A percentile compares a stretch with the other conserved stretches of the same genome.
Conservation (phyloP, 2,888 invertebrate species). For the Strigamia maritima region DNA sequence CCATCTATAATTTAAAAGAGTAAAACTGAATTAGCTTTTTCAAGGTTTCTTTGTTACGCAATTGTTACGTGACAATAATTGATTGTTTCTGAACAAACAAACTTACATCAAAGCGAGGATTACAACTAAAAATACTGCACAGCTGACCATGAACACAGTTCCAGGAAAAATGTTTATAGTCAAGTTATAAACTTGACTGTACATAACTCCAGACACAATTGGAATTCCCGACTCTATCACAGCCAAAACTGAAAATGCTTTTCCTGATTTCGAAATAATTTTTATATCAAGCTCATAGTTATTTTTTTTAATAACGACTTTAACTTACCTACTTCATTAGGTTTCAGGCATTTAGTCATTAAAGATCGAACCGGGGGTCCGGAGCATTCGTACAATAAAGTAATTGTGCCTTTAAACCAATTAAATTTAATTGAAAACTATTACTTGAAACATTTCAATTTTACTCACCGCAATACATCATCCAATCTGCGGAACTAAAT, state of each 20-base stretch:
- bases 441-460: no score
- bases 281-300: no score
- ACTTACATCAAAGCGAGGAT: conserved; percentile 30
- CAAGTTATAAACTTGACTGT: conserved; percentile 37
- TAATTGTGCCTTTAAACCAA: conserved; percentile 3
- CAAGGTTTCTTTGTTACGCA: no score
- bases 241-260: conserved; percentile 36
- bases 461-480: conserved; percentile 37
- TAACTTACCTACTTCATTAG: conserved; percentile 39
- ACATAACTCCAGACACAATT: conserved; percentile 36
- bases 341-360: conserved; percentile 37
- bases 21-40: no score
- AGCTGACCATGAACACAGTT: conserved; percentile 34
- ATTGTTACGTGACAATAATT: no score
- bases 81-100: no score
- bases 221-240: conserved; percentile 35
- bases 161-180: conserved; percentile 22
- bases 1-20: background rate
- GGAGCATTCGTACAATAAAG: conserved; percentile 20
- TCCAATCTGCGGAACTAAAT: conserved; percentile 27
- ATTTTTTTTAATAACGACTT: background rate
- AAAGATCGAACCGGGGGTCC: conserved; percentile 37
- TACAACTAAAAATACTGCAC: background rate
- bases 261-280: no score
- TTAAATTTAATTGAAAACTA: background rate